Base-by-base conservation (phyloP, 2,113 vertebrate species). In the Electrona antarctica region DNA sequence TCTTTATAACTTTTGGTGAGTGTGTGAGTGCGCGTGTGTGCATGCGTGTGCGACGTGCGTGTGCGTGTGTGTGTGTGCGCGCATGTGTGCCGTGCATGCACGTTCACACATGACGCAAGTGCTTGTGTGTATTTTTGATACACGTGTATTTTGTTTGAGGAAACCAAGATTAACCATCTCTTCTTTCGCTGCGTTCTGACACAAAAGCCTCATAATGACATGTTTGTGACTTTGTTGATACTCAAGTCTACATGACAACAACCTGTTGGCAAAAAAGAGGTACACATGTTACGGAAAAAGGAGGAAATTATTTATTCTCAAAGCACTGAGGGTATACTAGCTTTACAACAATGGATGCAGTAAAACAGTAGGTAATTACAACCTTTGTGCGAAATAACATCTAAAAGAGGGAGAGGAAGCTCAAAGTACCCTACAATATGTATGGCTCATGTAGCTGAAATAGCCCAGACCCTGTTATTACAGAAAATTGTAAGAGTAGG, bases 331-430 rank as follows among this genome's bases (percentile, higher is more conserved):
- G 65, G 76, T 59, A 68, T 81, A 77, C 68, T 29, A 41, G 41
- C 73, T 62, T 82, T 80, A 80, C 62, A 86, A 84, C 74, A 81
- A 79, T 67, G 67, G 67, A 4, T 41, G 70, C 68, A 81, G 73
- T 83, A 84, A 89, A 87, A 78, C 78, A 77, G 85, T 54, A 63
- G 75, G 74, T 88, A 85, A 88, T 85, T 83, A 84, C 74, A 79
- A 86, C 49, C 79, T 88, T 69, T 52, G 45, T 49, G 72, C 56
- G 33, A 11, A 60, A 9, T 58, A 57, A 41, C 67, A 65, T 71
- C 55, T 50, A 60, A 79, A 68, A 57, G 66, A 64, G 67, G 57
- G 11, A 13, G 55, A 61, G 60, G 48, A 84, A 79, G 73, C 62
- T 65, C 51, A 65, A 64, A 67, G 47, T 63, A 64, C 41, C 70